Evolutionary conservation across 2,888 invertebrate species (phyloP), one percentile per base, ranked within the genome.

Genomic region (Temnothorax ravouxi): DNA sequence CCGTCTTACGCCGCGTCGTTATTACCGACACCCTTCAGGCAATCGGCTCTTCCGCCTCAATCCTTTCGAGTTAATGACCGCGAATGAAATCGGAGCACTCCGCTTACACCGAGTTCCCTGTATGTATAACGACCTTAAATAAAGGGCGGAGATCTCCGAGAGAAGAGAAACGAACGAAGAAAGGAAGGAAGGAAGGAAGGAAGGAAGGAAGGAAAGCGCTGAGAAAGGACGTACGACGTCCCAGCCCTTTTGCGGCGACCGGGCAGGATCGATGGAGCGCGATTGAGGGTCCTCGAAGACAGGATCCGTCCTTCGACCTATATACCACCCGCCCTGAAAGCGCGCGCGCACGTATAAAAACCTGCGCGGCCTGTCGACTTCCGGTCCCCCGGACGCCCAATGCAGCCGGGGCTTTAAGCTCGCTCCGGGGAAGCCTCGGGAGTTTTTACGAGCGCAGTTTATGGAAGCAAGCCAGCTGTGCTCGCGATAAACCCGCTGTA

Each of bases 371-470:
- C 71, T 59, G 79, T 71, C 56, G 79, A 79, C 69, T 74, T 83
- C 83, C 83, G 79, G 79, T 77, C 71, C 61, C 38, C 67, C n/a
- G 64, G 18, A 15, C 41, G 66, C 25, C 34, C 61, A 25, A 79
- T 41, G 72, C 69, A 50, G 59, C 76, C 44, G 71, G 64, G 74
- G 83, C 86, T 86, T 85, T 75, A 84, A 88, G 61, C 85, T 86
- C 75, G 71, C 72, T 64, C 75, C 59, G 74, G 84, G 74, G 77
- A 83, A 86, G 79, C 83, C 77, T 84, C 75, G 80, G 69, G 77
- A 69, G 81, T 88, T 90, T 90, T 90, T 90, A 90, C 88, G 90
- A 90, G 85, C 88, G 62, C 29, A 59, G 67, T 90, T 90, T 88
- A 88, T 90, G 88, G 88, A 88, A 84, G 81, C 72, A 67, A 81